phyloP scores from a whole-genome alignment of 2,888 invertebrate genomes.

The Liposcelis brunnea region DNA sequence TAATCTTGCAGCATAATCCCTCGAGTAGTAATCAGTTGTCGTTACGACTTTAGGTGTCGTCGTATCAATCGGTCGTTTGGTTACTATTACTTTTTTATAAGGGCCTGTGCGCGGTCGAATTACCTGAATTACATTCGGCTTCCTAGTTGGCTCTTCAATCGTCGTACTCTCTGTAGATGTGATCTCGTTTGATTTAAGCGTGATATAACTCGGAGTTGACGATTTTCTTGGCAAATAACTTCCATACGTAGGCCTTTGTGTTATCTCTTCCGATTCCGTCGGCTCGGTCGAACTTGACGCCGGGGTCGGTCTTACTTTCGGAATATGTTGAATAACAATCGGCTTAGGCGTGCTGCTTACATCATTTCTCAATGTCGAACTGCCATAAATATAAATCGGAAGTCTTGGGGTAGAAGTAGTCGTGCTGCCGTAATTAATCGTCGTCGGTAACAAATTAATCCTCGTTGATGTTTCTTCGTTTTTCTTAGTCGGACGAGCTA shows the following conservation, averaged over 20 bases:
- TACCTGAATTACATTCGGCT: conserved; percentile 9
- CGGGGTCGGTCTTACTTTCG: conserved; percentile 3
- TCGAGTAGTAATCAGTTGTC: not conserved
- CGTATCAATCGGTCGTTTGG: conserved; percentile 3
- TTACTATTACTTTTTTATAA: conserved; percentile 4
- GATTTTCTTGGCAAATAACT: conserved; percentile 1
- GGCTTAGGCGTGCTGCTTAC: not conserved
- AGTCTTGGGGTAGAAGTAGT: not conserved
- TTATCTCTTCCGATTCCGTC: conserved; percentile 4
- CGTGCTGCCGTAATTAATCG: too few relatives aligned
- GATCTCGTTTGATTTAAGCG: not conserved
- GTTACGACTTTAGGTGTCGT: not conserved
- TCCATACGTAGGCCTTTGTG: not conserved
- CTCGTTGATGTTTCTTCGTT: not conserved
- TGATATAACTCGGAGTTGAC: conserved; percentile 6
- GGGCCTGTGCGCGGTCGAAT: not conserved
- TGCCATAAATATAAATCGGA: not conserved
- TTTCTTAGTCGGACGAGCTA: too few relatives aligned
- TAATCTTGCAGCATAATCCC: not conserved
- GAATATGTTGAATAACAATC: conserved; percentile 6
- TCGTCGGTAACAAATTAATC: not conserved
- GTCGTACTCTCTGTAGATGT: not conserved
- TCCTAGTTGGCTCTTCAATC: conserved; percentile 9
- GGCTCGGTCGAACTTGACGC: conserved; percentile 2
- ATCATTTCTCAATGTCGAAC: not conserved